Evolutionary conservation across 2,797 vertebrate species (phyloP), one percentile per base, ranked within the genome.

Genomic region (Orientallactaga sibirica): DNA sequence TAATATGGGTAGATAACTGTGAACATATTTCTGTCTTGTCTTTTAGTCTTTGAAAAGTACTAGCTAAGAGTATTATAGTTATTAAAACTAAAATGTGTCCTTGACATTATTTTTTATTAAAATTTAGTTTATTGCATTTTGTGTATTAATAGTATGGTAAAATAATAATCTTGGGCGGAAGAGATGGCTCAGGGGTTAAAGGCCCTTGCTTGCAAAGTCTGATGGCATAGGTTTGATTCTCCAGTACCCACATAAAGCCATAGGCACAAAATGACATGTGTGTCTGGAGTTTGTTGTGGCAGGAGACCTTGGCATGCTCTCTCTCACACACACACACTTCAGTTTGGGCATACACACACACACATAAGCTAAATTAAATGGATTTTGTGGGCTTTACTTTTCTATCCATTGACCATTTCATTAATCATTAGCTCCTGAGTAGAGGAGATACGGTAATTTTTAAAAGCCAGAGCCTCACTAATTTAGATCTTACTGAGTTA

Each of bases 401-500:
- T 29, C 55, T 95, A 22, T 52, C 81, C 82, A 10, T 67, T 88
- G 29, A 68, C 58, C 73, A 80, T 88, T 91, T 93, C 25, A 68
- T 29, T 94, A 66, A 90, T 93, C 22, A n/a, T 91, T 93, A 89
- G 20, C 48, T 77, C 29, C 7, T 74, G 27, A 77, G 11, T 80
- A 90, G 74, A 91, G 22, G 62, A 93, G 86, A 68, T 58, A 62
- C 86, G 80, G 25, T 78, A 67, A 66, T 37, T 92, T 86, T 94
- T 41, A 7, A 76, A 87, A 86, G 74, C 19, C 29, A 73, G 70
- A 15, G 4, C 80, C 83, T 94, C 29, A 76, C 62, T 83, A 78
- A 90, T 90, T 86, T 88, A 86, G 33, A 92, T 37, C 93, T 93
- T 92, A 91, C 18, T 70, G n/a, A 88, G 3, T 29, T 88, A 70